Conservation (phyloP, 2,888 invertebrate species). For the Galerucella nymphaeae region DNA sequence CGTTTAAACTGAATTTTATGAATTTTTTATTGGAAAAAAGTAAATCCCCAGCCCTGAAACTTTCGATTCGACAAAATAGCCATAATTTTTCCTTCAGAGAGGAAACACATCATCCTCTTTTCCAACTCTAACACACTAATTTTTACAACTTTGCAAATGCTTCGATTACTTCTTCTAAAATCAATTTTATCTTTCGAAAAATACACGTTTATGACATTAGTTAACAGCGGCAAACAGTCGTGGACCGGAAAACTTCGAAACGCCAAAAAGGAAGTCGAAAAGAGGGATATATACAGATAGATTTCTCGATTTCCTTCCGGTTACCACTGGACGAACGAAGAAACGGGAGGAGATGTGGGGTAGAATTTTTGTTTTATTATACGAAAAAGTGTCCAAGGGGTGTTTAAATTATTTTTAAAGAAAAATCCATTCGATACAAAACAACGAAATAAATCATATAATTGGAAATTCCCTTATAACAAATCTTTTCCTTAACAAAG, state of each 20-base stretch:
- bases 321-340: slow-evolving; percentile 51
- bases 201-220: slow-evolving; percentile 55
- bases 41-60: background rate
- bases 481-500: slow-evolving; percentile 19
- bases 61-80: slow-evolving; percentile 3
- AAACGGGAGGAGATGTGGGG: slow-evolving; percentile 37
- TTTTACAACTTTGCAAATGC: slow-evolving; percentile 37
- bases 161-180: slow-evolving; percentile 38
- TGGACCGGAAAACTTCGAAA: slow-evolving; percentile 51
- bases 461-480: slow-evolving; percentile 1
- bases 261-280: slow-evolving; percentile 45
- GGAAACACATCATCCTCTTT: slow-evolving; percentile 33
- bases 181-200: slow-evolving; percentile 42
- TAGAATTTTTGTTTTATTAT: slow-evolving; percentile 18
- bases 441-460: background rate
- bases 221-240: slow-evolving; percentile 49
- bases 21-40: no score
- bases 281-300: slow-evolving; percentile 40
- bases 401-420: no score
- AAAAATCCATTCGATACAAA: no score
- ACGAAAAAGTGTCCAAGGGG: background rate
- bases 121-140: slow-evolving; percentile 35
- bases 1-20: no score
- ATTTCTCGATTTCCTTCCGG: slow-evolving; percentile 58
- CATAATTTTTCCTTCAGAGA: slow-evolving; percentile 25